Evolutionary conservation across 2,797 vertebrate species (phyloP).

Genomic region (Parambassis ranga): DNA sequence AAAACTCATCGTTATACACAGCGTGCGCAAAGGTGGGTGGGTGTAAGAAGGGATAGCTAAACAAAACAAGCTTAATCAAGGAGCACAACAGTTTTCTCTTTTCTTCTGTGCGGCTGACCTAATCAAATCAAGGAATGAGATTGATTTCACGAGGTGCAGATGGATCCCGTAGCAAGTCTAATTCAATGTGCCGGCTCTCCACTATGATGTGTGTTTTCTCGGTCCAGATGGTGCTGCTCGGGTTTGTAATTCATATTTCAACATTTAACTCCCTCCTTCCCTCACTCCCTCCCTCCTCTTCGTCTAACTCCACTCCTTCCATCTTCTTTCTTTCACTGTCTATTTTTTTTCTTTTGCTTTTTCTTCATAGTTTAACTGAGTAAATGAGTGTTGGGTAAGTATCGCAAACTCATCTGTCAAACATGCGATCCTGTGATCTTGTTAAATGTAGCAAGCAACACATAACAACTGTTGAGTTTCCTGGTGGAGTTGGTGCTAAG

Average conservation of each 20-base stretch:
- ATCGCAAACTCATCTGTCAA: constrained; percentile 63
- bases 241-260: constrained; percentile 80
- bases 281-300: not conserved
- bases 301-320: not conserved
- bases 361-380: constrained; percentile 39
- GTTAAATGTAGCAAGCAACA: constrained; percentile 66
- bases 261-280: constrained; percentile 31
- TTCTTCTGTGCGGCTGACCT: constrained; percentile 71
- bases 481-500: not conserved
- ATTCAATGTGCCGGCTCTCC: constrained; percentile 68
- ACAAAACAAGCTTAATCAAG: constrained; percentile 75
- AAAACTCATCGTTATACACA: constrained; percentile 60
- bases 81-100: constrained; percentile 74
- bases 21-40: constrained; percentile 47
- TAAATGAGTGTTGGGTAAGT: constrained; percentile 52
- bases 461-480: not conserved
- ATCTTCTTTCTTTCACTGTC: constrained; percentile 24
- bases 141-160: constrained; percentile 80
- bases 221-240: constrained; percentile 78
- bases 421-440: constrained; percentile 64
- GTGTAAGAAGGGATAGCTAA: constrained; percentile 36
- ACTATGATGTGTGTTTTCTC: constrained; percentile 76
- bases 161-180: constrained; percentile 79
- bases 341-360: not conserved
- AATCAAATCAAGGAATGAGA: constrained; percentile 79